Evolutionary conservation across 2,888 invertebrate species (phyloP), one percentile per base, ranked within the genome.

Genomic region (Mesodorylaimus sp.): DNA sequence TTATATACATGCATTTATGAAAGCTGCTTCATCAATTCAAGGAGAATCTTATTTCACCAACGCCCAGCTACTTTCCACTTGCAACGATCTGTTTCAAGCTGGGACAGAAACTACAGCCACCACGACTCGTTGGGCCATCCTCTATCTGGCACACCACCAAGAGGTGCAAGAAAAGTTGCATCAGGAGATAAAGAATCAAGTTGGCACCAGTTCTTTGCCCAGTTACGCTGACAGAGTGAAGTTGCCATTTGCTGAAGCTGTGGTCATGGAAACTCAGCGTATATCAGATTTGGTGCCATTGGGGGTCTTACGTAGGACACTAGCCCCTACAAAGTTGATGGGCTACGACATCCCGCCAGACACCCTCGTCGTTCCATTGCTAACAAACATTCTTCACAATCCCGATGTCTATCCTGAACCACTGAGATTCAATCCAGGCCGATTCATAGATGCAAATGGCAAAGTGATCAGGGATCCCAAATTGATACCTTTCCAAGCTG

Each of bases 161-260:
- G 27, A 53, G n/a, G 7, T 54, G 58, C 48, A 65, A n/a, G n/a
- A n/a, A n/a, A n/a, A n/a, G n/a, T n/a, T n/a, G n/a, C n/a, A n/a
- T n/a, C n/a, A n/a, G n/a, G 62, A 50, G 58, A 59, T 66, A 19
- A 51, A 50, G 3, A 25, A 53, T 2, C 44, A 50, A 3, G 55
- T 61, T 19, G 64, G 63, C 3, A 10, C 53, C 3, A 53, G 53
- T 1, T 54, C 57, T 13, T 47, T 50, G 7, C 47, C 47, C 27
- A 5, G 19, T 3, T 26, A 19, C 21, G 16, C 32, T 16, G 38
- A 3, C 36, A 41, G n/a, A 36, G 19, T n/a, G n/a, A n/a, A n/a
- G n/a, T n/a, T n/a, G n/a, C n/a, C n/a, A n/a, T n/a, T n/a, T n/a
- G n/a, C n/a, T 3, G 47, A 46, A 28, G 47, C 47, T 3, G 47